Evolutionary conservation across 2,797 vertebrate genomes (phyloP), one percentile per base, ranked within the genome.

Genomic region (Gymnoscopelus braueri): DNA sequence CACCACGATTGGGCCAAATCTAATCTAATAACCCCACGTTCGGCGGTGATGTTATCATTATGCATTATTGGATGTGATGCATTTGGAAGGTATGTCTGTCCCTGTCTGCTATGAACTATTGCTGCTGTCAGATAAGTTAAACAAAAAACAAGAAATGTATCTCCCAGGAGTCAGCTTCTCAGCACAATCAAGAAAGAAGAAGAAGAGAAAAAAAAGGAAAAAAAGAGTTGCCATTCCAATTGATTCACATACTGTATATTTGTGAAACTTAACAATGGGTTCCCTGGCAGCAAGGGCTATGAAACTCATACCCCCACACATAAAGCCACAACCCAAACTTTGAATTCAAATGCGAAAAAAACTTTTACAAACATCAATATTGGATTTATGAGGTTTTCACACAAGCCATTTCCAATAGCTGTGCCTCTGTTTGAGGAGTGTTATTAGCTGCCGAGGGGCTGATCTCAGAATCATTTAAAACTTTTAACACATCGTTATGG

Each of bases 21-120:
- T 85, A 86, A 89, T 86, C 67, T 78, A 88, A 87, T 79, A 78
- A 89, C 87, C 68, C 66, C 58, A 75, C 65, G 78, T 82, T 88
- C 72, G 82, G 72, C 62, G 0, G 63, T 64, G 79, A 83, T 74
- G 74, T 77, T 82, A 76, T 84, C 82, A 79, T 87, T 78, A 78
- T 67, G 72, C 75, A 77, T 72, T 73, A 80, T 85, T 88, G 75
- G 79, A 88, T 76, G 79, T 88, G 87, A 89, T 80, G 68, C 85
- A 84, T 81, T 80, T 81, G 77, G 77, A 86, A 77, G 83, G 78
- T 60, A 71, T 63, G 59, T 80, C 71, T 26, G 63, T 65, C 55
- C 35, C 32, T 2, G 71, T 84, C 80, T 74, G 72, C 71, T 66
- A 58, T 74, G 51, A 87, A 69, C 82, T 78, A 85, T 65, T 65